phyloP scores from a whole-genome alignment of 2,113 vertebrate species.

The Rhagologus leucostigma region DNA sequence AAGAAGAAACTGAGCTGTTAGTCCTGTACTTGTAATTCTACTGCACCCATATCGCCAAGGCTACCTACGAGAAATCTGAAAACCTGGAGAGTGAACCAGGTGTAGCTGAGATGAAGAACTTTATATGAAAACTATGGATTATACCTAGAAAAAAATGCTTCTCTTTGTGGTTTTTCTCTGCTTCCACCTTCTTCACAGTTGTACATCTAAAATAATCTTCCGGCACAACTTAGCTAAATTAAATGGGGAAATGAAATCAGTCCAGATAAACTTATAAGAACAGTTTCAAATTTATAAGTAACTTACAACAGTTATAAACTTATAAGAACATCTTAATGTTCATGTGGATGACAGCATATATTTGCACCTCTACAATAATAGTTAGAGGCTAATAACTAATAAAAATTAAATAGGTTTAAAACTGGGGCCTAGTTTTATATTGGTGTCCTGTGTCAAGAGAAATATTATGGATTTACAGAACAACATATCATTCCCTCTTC shows the following conservation, averaged over 20 bases:
- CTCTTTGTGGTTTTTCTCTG: neutral
- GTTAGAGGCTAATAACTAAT: neutral
- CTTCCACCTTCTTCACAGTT: neutral
- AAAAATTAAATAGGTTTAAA: neutral
- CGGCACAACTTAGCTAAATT: neutral
- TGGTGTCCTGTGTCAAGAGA: neutral
- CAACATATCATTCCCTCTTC: neutral
- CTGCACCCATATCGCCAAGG: neutral
- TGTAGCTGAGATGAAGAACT: neutral
- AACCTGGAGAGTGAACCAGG: neutral
- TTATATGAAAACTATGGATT: neutral
- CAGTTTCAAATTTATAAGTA: neutral
- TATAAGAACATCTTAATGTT: neutral
- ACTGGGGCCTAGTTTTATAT: neutral
- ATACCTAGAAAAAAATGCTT: neutral
- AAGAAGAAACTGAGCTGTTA: neutral
- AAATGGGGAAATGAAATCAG: neutral
- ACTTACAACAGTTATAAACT: neutral
- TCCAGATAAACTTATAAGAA: neutral
- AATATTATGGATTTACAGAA: neutral
- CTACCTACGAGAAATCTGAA: neutral
- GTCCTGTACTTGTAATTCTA: neutral
- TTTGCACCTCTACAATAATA: neutral
- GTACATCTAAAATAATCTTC: neutral
- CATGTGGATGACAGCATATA: neutral